Evolutionary conservation across 2,113 vertebrate genomes (phyloP).

Genomic region (Antidorcas marsupialis): DNA sequence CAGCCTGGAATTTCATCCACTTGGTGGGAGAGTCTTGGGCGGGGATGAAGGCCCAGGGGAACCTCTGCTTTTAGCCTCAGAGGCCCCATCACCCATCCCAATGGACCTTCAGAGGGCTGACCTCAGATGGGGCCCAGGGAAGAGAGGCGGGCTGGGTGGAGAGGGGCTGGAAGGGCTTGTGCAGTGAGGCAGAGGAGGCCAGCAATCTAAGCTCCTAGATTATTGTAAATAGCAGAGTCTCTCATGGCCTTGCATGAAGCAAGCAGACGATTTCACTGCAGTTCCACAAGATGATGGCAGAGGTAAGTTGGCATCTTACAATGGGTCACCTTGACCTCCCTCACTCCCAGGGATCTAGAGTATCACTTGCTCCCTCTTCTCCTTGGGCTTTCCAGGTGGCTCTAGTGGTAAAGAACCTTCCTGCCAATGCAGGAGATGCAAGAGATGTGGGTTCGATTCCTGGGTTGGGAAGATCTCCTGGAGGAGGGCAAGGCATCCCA

Average conservation of each 20-base stretch:
- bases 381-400: neutral
- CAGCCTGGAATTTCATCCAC: neutral
- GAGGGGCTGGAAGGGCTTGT: rapidly evolving
- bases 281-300: neutral
- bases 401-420: neutral
- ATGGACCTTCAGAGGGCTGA: rapidly evolving
- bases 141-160: rapidly evolving
- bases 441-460: neutral
- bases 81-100: neutral
- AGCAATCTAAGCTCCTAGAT: neutral
- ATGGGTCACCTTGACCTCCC: rapidly evolving
- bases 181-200: neutral
- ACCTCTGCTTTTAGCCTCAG: neutral
- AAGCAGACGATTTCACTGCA: neutral
- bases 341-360: neutral
- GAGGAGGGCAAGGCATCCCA: neutral
- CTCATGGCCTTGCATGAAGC: neutral
- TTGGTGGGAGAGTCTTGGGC: too few species aligned
- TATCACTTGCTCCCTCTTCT: neutral
- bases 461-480: neutral
- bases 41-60: neutral
- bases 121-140: neutral
- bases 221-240: neutral
- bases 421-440: neutral
- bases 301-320: neutral